Percentiles rank a stretch among this genome's conserved stretches.
These are phyloP conservation scores for Solea solea DNA, from an alignment of 2,113 vertebrate genomes.

Conservation along the genomic window DNA sequence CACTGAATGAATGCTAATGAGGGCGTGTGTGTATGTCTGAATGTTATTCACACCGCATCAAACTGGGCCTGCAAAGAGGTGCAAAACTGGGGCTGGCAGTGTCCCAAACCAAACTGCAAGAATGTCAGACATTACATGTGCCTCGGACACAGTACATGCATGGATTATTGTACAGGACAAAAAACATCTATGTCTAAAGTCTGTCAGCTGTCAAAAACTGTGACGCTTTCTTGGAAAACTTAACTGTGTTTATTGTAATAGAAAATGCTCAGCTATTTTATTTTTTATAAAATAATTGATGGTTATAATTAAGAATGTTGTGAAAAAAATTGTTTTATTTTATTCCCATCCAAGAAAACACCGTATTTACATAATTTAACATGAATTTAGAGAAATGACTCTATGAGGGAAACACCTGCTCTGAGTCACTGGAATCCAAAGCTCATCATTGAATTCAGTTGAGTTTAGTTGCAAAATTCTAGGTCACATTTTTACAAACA, in stretches of 20 bases:
- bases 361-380: constrained; percentile 42
- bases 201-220: constrained; percentile 48
- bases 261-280: constrained; percentile 16
- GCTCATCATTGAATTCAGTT: constrained; percentile 18
- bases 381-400: constrained; percentile 29
- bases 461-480: neutral
- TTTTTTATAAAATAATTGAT: constrained; percentile 11
- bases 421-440: constrained; percentile 15
- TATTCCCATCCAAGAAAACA: constrained; percentile 25
- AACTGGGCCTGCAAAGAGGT: constrained; percentile 82
- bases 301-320: neutral
- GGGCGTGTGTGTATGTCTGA: constrained; percentile 80
- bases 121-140: constrained; percentile 81
- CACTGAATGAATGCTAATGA: constrained; percentile 80
- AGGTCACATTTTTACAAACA: neutral
- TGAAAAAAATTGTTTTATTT: constrained; percentile 14
- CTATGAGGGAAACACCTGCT: constrained; percentile 18
- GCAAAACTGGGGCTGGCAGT: constrained; percentile 81
- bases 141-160: constrained; percentile 70
- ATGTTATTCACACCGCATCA: constrained; percentile 86
- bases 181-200: constrained; percentile 45
- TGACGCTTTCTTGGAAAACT: constrained; percentile 19
- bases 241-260: constrained; percentile 3
- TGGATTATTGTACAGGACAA: constrained; percentile 66
- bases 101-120: constrained; percentile 82